These are phyloP conservation scores for Taurulus bubalis DNA, from an alignment of 2,113 vertebrate genomes.

Conservation along the genomic window DNA sequence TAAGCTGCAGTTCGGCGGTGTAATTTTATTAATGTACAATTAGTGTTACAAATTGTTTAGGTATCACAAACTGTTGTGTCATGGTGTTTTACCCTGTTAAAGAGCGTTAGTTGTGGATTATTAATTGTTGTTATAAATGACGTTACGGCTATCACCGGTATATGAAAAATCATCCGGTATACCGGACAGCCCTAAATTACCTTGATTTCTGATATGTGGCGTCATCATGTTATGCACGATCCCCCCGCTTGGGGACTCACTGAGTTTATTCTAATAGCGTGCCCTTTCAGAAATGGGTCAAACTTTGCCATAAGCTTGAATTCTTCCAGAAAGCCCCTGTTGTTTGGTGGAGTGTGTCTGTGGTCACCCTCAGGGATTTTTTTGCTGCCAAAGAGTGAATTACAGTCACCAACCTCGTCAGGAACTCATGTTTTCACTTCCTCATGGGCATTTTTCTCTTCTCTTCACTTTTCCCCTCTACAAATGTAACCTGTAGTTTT, in stretches of 20 bases:
- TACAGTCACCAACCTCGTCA: slow-evolving; percentile 21
- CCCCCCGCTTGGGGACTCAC: slow-evolving; percentile 1
- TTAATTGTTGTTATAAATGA: no score
- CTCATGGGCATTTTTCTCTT: neutral
- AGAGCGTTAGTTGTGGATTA: no score
- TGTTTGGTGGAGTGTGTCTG: slow-evolving; percentile 39
- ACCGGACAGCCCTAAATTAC: no score
- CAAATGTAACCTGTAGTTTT: neutral
- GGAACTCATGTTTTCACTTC: slow-evolving; percentile 27
- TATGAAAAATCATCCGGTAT: no score
- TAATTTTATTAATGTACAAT: no score
- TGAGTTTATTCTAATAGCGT: slow-evolving; percentile 30
- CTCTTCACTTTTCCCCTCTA: slow-evolving; percentile 6
- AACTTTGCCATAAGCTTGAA: slow-evolving; percentile 37
- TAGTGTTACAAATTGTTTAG: no score
- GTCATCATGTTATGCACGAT: slow-evolving; percentile 12
- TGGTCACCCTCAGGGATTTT: slow-evolving; percentile 24
- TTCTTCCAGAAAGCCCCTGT: slow-evolving; percentile 38
- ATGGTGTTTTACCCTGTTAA: no score
- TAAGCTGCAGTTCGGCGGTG: no score
- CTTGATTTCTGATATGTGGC: neutral
- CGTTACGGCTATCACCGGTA: no score
- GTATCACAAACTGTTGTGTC: no score
- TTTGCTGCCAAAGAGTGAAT: slow-evolving; percentile 30
- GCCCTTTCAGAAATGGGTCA: slow-evolving; percentile 62